These are phyloP conservation scores for Gonocerus acuteangulatus DNA, from an alignment of 2,888 invertebrate genomes.

Conservation along the genomic window DNA sequence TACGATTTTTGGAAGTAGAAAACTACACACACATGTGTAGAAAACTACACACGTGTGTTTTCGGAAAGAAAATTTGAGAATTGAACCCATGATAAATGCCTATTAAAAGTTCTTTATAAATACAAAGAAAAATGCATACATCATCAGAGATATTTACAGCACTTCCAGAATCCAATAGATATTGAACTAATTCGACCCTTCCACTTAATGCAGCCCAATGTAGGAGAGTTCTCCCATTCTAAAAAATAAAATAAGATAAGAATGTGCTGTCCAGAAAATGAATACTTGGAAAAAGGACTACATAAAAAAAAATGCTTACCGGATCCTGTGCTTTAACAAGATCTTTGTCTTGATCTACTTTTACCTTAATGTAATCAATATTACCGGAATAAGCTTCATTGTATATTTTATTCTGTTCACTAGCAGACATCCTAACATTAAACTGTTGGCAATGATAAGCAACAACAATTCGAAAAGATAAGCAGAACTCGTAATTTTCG, in stretches of 20 bases:
- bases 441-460: background rate
- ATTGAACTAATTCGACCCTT: conserved; percentile 62
- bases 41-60: too few relatives aligned
- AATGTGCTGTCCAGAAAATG: background rate
- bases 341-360: conserved; percentile 51
- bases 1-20: too few relatives aligned
- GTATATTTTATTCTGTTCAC: conserved; percentile 39
- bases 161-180: conserved; percentile 57
- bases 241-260: conserved; percentile 39
- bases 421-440: conserved; percentile 27
- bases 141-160: conserved; percentile 66
- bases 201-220: conserved; percentile 78
- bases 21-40: too few relatives aligned
- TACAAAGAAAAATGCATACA: too few relatives aligned
- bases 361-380: conserved; percentile 56
- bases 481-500: too few relatives aligned
- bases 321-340: conserved; percentile 48
- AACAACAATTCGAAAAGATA: background rate
- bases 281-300: background rate
- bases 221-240: conserved; percentile 64
- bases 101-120: too few relatives aligned
- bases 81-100: background rate
- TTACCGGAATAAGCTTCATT: conserved; percentile 68
- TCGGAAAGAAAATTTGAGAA: too few relatives aligned
- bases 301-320: conserved; percentile 43